Evolutionary conservation across 2,888 invertebrate species (phyloP).

Genomic region (Ashinkailepas kermadecensis): DNA sequence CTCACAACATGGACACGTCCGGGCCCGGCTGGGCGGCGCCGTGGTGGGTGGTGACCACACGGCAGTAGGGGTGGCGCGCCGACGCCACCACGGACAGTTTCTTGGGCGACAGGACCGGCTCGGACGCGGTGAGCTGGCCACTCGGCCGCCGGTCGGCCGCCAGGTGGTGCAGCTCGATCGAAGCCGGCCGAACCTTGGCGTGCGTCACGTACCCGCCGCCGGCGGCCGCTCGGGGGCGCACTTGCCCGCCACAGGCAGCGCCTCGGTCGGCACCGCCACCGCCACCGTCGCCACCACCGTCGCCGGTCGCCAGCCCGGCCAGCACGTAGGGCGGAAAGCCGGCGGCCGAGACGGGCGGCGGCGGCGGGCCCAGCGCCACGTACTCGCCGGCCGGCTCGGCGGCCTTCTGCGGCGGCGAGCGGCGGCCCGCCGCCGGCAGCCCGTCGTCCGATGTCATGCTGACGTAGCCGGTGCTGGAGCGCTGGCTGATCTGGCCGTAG

Average conservation of each 20-base stretch:
- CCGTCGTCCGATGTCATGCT: constrained; percentile 1
- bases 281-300: background rate
- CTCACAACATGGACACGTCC: constrained; percentile 2
- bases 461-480: constrained; percentile 4
- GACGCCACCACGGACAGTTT: background rate
- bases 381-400: background rate
- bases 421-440: constrained; percentile 4
- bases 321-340: constrained; percentile 16
- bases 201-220: background rate
- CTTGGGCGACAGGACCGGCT: constrained; percentile 9
- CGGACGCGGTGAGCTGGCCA: background rate
- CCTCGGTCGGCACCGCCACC: background rate
- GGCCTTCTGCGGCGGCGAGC: background rate
- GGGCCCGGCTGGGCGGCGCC: background rate
- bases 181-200: background rate
- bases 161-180: background rate
- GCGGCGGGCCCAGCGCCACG: constrained; percentile 7
- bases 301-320: background rate
- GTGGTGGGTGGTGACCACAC: background rate
- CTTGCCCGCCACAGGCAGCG: background rate
- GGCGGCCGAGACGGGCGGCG: background rate
- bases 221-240: background rate
- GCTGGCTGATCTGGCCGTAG: background rate
- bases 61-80: background rate
- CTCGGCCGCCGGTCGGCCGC: background rate